Evolutionary conservation across 2,888 invertebrate genomes (phyloP).

Genomic region (Odontomyia ornata): DNA sequence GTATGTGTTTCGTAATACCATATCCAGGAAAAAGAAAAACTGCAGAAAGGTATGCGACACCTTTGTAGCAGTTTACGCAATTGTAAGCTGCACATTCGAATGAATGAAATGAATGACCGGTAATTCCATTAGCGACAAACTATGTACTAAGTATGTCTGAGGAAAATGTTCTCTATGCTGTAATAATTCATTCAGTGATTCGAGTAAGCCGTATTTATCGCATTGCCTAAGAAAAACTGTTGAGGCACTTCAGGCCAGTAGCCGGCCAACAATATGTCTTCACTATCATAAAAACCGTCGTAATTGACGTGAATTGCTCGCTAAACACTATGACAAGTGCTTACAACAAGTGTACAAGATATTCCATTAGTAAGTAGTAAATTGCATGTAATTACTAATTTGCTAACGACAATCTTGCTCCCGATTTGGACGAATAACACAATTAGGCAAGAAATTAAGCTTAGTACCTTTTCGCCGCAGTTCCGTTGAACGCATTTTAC

Average conservation of each 20-base stretch:
- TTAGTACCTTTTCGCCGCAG: slow-evolving; percentile 44
- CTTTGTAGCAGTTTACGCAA: too few species aligned
- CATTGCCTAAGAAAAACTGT: background rate
- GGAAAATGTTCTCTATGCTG: background rate
- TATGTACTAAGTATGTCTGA: background rate
- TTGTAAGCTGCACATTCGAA: too few species aligned
- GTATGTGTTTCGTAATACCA: too few species aligned
- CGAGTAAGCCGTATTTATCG: background rate
- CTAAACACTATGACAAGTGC: slow-evolving; percentile 10
- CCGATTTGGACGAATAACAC: slow-evolving; percentile 19
- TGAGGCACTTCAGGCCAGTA: background rate
- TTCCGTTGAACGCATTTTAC: slow-evolving; percentile 46
- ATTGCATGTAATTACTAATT: slow-evolving; percentile 42
- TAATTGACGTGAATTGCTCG: slow-evolving; percentile 36
- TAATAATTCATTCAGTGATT: slow-evolving; percentile 4
- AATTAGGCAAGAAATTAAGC: slow-evolving; percentile 8
- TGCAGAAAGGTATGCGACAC: too few species aligned
- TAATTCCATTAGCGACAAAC: background rate
- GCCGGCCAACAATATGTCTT: slow-evolving; percentile 7
- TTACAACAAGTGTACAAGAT: slow-evolving; percentile 26
- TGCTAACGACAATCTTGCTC: slow-evolving; percentile 9
- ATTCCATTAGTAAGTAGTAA: slow-evolving; percentile 4
- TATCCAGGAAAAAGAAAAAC: too few species aligned
- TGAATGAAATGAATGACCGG: slow-evolving; percentile 23
- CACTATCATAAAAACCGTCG: background rate